Base-by-base conservation (phyloP, 1,140 invertebrate genomes). In the Drosophila lowei region DNA sequence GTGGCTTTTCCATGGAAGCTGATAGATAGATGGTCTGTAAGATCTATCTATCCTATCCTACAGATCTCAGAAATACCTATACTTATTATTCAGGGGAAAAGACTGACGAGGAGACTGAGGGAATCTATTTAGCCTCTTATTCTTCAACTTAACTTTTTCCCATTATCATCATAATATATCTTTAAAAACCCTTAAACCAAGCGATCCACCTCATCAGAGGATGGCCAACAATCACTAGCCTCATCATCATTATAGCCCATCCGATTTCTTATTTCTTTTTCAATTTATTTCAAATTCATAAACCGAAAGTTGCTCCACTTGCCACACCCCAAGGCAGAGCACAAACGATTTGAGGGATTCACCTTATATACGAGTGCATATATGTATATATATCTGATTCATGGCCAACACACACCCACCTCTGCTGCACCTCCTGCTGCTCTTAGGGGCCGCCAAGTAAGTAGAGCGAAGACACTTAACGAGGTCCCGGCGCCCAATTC, bases 401-500 rank as follows among this genome's bases (percentile, higher is more conserved):
- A 70, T 70, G 64, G 42, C 34, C n/a, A 49, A 18, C 64, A 83
- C 78, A 68, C 78, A 68, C 73, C 79, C 76, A 62, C 50, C 38
- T 38, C 9, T 16, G 7, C 6, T 16, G 7, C 7, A 30, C 6
- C 49, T 15, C 16, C 38, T 25, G 41, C 38, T 50, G 50, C 25
- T 43, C 38, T 44, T 55, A 21, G 42, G 46, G 67, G 64, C 73
- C 77, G 74, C 64, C 76, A 50, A 34, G 47, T 56, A 74, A 72
- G 28, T 67, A 58, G 84, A 86, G 60, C 76, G 58, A 64, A 28
- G n/a, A 46, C 60, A 74, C 77, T 79, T 70, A 38, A 46, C 50
- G 48, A 52, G 34, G 59, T 70, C 47, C 66, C 62, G 80, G 80
- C 81, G 80, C 72, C 77, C 64, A 66, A 77, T 74, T 80, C 62